A percentile compares a stretch with the other conserved stretches of the same genome.
phyloP scores from a whole-genome alignment of 2,888 invertebrate genomes.

The Caenorhabditis sinica region DNA sequence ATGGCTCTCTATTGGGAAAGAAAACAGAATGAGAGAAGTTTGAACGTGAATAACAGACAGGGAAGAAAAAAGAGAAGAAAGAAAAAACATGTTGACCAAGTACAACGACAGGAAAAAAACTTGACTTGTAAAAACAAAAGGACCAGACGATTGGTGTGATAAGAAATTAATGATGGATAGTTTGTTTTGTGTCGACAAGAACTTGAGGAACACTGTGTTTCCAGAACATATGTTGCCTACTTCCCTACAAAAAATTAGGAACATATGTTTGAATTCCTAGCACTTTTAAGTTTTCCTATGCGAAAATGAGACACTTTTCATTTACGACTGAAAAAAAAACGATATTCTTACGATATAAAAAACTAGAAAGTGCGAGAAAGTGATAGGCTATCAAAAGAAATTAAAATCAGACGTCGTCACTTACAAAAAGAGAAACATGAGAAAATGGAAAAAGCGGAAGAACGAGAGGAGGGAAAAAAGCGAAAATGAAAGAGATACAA shows the following conservation, averaged over 20 bases:
- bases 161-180: not conserved
- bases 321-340: not conserved
- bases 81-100: constrained; percentile 31
- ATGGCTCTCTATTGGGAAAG: constrained; percentile 2
- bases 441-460: constrained; percentile 31
- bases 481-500: constrained; percentile 57
- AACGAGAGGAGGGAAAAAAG: constrained; percentile 15
- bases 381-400: constrained; percentile 55
- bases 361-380: constrained; percentile 57
- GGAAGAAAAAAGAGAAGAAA: constrained; percentile 4
- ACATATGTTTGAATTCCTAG: not conserved
- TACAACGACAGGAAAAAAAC: constrained; percentile 14
- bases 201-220: not conserved
- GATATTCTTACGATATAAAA: not conserved
- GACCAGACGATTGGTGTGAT: constrained; percentile 5
- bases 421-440: constrained; percentile 49
- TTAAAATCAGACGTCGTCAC: constrained; percentile 46
- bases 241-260: not conserved
- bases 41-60: constrained; percentile 11
- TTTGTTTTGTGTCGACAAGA: not conserved
- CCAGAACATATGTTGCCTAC: too few species aligned
- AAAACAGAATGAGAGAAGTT: constrained; percentile 11
- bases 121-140: constrained; percentile 23
- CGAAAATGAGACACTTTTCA: not conserved
- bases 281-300: not conserved